A percentile compares a stretch with the other conserved stretches of the same genome.
phyloP scores from a whole-genome alignment of 2,113 vertebrate genomes.

The Dasyurus viverrinus region DNA sequence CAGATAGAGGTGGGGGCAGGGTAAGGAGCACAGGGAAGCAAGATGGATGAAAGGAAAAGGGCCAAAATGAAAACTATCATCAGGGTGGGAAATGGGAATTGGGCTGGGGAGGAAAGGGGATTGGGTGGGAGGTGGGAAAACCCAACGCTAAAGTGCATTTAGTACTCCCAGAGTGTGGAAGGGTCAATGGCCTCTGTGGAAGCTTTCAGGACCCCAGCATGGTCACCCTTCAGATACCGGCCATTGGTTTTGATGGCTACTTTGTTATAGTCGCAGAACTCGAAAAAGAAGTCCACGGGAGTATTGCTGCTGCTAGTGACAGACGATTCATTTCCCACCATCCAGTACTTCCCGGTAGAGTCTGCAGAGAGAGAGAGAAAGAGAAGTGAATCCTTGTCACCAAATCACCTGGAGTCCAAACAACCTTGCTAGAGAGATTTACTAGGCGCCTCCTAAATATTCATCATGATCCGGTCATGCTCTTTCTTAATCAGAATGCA shows the following conservation, averaged over 20 bases:
- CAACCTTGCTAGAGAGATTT: neutral
- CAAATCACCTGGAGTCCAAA: neutral
- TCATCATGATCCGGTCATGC: neutral
- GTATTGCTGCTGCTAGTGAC: constrained; percentile 96
- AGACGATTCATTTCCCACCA: constrained; percentile 91
- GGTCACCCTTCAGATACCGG: constrained; percentile 97
- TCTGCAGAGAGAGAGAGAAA: constrained; percentile 82
- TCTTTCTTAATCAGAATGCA: neutral
- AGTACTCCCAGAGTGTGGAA: constrained; percentile 98
- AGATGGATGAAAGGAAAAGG: constrained; percentile 17
- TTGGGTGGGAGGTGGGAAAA: neutral
- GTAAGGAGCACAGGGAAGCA: constrained; percentile 14
- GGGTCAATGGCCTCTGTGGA: constrained; percentile 92
- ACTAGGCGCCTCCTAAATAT: neutral
- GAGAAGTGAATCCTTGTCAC: neutral
- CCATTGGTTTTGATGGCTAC: constrained; percentile 94
- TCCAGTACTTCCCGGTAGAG: constrained; percentile 98
- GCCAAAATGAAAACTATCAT: neutral
- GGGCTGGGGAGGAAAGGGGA: neutral
- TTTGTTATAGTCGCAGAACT: constrained; percentile 99
- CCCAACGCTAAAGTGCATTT: constrained; percentile 80
- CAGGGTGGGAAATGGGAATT: neutral
- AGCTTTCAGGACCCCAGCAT: constrained; percentile 97
- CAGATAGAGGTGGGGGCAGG: constrained; percentile 64
- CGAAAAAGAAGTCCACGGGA: constrained; percentile 96